Percentiles rank a stretch among this genome's conserved stretches.
Evolutionary conservation across 2,797 vertebrate species (phyloP).

Genomic region (Artibeus lituratus): DNA sequence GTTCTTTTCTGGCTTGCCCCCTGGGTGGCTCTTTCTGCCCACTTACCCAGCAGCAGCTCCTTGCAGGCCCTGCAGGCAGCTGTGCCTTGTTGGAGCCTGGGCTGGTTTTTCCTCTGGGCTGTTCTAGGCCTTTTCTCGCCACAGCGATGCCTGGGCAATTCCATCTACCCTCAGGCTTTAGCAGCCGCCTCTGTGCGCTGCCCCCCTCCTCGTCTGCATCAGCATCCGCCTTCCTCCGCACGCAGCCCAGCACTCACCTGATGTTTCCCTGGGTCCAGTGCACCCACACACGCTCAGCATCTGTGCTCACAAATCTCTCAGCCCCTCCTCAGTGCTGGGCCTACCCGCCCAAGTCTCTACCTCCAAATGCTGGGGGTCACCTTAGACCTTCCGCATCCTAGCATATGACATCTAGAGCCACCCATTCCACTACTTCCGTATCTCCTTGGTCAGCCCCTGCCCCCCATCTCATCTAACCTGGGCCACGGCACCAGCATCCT

Average conservation of each 20-base stretch:
- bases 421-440: too few species aligned
- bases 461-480: background rate
- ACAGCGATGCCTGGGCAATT: fast-evolving
- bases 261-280: background rate
- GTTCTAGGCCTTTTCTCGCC: background rate
- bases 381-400: background rate
- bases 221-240: background rate
- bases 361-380: background rate
- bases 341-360: background rate
- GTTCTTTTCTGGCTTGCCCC: background rate
- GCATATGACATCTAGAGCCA: background rate
- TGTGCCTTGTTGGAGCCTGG: background rate
- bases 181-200: fast-evolving
- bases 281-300: background rate
- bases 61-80: too few species aligned
- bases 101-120: background rate
- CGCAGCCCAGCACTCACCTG: background rate
- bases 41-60: background rate
- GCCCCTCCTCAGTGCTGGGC: background rate
- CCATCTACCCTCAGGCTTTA: fast-evolving
- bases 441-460: background rate
- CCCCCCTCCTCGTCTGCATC: fast-evolving
- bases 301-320: background rate
- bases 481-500: background rate
- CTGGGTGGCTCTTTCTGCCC: fast-evolving